Conservation (phyloP, 92 coral and sea anemone species). For the Heliopora coerulea region DNA sequence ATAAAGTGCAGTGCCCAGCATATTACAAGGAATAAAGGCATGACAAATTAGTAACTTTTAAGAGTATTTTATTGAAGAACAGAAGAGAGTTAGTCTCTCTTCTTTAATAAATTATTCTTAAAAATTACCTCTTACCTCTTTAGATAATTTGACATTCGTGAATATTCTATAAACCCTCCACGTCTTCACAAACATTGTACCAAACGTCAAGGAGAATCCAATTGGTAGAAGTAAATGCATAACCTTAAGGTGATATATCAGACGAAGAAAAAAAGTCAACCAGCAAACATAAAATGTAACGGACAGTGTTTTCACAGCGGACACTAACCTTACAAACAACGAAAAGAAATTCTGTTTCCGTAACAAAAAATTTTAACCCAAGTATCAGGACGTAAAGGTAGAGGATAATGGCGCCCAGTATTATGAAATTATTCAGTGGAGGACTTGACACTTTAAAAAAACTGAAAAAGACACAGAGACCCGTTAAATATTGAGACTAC, state of each 20-base stretch:
- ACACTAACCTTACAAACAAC: too few relatives aligned
- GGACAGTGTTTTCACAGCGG: too few relatives aligned
- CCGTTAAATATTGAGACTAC: background rate
- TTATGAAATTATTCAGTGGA: slow-evolving; percentile 75
- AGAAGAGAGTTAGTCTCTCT: too few relatives aligned
- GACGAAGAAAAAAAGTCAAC: slow-evolving; percentile 14
- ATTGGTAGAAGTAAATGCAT: slow-evolving; percentile 73
- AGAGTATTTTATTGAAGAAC: too few relatives aligned
- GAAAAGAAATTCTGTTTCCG: too few relatives aligned
- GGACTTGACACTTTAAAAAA: slow-evolving; percentile 97
- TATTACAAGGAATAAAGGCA: too few relatives aligned
- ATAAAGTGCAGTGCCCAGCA: too few relatives aligned
- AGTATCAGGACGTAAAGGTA: slow-evolving; percentile 69
- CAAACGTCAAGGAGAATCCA: slow-evolving; percentile 81
- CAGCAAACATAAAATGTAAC: too few relatives aligned
- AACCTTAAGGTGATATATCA: slow-evolving; percentile 47
- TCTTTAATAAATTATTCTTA: too few relatives aligned
- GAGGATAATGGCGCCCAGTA: slow-evolving; percentile 71
- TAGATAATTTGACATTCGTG: slow-evolving; percentile 72
- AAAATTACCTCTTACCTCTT: slow-evolving; percentile 89
- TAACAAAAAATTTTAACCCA: slow-evolving; percentile 71
- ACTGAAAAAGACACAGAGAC: slow-evolving; percentile 26
- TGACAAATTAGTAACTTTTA: too few relatives aligned
- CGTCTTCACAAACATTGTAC: slow-evolving; percentile 93
- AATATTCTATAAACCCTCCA: slow-evolving; percentile 92